Conservation (phyloP, 2,797 vertebrate genomes). For the Ciconia nigra region DNA sequence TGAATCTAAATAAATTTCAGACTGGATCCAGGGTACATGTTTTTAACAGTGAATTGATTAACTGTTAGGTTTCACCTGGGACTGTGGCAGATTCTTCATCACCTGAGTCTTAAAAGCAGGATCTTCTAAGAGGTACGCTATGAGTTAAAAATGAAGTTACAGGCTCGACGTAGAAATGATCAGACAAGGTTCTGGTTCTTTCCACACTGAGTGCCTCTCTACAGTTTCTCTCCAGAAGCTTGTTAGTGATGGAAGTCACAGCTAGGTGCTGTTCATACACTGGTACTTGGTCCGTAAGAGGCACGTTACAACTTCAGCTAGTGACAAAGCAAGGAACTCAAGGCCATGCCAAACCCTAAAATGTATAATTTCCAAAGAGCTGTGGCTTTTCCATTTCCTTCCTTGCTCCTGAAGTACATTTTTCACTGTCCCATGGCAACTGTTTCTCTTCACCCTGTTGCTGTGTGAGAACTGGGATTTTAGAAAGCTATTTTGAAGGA, state of each 20-base stretch:
- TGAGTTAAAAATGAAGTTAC: background rate
- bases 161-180: background rate
- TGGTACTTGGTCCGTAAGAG: rapidly evolving
- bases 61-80: background rate
- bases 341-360: background rate
- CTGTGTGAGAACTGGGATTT: background rate
- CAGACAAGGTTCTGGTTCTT: background rate
- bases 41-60: background rate
- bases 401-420: background rate
- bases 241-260: background rate
- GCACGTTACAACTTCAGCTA: background rate
- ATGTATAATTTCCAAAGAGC: background rate
- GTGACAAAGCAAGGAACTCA: background rate
- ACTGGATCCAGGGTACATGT: background rate
- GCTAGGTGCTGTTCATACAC: background rate
- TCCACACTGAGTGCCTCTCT: background rate
- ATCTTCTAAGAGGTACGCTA: background rate
- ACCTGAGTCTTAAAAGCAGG: background rate
- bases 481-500: background rate
- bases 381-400: background rate
- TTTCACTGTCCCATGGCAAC: background rate
- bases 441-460: background rate
- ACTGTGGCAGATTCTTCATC: background rate
- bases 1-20: background rate
- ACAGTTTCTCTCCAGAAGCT: background rate